Evolutionary conservation across 2,888 invertebrate genomes (phyloP).

Genomic region (Aporophyla lueneburgensis): DNA sequence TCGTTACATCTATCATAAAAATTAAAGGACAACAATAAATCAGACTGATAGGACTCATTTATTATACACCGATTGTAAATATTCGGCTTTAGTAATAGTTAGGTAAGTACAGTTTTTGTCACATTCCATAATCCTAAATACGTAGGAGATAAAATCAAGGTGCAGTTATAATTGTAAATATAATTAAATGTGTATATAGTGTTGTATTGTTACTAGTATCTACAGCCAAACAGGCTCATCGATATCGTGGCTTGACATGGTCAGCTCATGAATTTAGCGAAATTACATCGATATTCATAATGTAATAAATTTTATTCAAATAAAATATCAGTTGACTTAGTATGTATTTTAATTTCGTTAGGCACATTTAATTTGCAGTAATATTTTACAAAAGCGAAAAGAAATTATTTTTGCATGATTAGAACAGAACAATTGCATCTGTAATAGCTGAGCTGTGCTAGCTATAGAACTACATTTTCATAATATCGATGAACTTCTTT

Average conservation of each 20-base stretch:
- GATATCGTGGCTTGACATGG: constrained; percentile 71
- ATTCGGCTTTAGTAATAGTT: constrained; percentile 77
- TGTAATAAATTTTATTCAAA: constrained; percentile 50
- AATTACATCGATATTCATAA: constrained; percentile 49
- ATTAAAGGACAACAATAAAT: constrained; percentile 63
- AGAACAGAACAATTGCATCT: constrained; percentile 5
- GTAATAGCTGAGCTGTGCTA: constrained; percentile 32
- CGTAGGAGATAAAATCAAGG: constrained; percentile 76
- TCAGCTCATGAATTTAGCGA: constrained; percentile 63
- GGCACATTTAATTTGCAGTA: constrained; percentile 57
- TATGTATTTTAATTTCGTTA: constrained; percentile 63
- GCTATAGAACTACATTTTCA: constrained; percentile 29
- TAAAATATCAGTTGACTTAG: constrained; percentile 65
- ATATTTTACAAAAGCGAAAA: background rate
- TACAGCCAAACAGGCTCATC: constrained; percentile 70
- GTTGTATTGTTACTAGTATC: constrained; percentile 72
- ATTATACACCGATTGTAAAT: constrained; percentile 66
- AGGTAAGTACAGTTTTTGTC: constrained; percentile 74
- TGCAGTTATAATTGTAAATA: constrained; percentile 86
- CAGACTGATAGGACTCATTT: constrained; percentile 68
- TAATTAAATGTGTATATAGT: constrained; percentile 85
- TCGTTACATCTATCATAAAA: constrained; percentile 45
- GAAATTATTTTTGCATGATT: constrained; percentile 12
- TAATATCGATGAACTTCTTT: constrained; percentile 25
- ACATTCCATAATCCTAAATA: constrained; percentile 86